Percentiles rank a stretch among this genome's conserved stretches.
These are phyloP conservation scores for Osedax fenrisi DNA, from an alignment of 2,888 invertebrate genomes.

Conservation along the genomic window DNA sequence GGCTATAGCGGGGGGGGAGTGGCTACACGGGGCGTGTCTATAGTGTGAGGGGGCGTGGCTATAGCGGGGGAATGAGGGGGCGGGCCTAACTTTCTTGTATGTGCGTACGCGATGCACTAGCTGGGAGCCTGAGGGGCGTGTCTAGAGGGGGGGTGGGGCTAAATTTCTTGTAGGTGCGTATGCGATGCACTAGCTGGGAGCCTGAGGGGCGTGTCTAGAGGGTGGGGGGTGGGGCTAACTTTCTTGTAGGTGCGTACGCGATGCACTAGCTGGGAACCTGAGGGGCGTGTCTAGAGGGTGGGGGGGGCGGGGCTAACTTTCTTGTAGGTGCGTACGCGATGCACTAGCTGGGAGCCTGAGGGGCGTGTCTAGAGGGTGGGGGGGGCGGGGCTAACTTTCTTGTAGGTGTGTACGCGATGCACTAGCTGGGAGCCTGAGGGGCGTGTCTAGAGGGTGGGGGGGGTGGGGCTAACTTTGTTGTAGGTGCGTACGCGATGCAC, in stretches of 20 bases:
- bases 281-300: too few species aligned
- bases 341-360: slow-evolving; percentile 95
- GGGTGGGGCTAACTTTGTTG: slow-evolving; percentile 62
- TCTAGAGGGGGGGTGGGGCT: too few species aligned
- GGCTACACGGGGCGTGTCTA: too few species aligned
- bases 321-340: slow-evolving; percentile 65
- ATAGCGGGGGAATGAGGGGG: too few species aligned
- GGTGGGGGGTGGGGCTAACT: too few species aligned
- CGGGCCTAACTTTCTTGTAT: slow-evolving; percentile 63
- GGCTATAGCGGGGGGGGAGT: too few species aligned
- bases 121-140: too few species aligned
- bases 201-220: too few species aligned
- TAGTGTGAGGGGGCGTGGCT: too few species aligned
- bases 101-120: slow-evolving; percentile 77
- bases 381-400: slow-evolving; percentile 64
- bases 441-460: too few species aligned
- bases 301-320: slow-evolving; percentile 67
- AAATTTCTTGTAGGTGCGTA: slow-evolving; percentile 64
- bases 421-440: slow-evolving; percentile 96
- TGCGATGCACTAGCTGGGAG: slow-evolving; percentile 86
- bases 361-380: too few species aligned
- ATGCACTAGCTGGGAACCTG: slow-evolving; percentile 95
- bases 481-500: slow-evolving; percentile 76
- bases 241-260: slow-evolving; percentile 62
- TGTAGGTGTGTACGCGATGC: slow-evolving; percentile 68